Evolutionary conservation across 2,113 vertebrate species (phyloP), one percentile per base, ranked within the genome.

Genomic region (Fulica atra): DNA sequence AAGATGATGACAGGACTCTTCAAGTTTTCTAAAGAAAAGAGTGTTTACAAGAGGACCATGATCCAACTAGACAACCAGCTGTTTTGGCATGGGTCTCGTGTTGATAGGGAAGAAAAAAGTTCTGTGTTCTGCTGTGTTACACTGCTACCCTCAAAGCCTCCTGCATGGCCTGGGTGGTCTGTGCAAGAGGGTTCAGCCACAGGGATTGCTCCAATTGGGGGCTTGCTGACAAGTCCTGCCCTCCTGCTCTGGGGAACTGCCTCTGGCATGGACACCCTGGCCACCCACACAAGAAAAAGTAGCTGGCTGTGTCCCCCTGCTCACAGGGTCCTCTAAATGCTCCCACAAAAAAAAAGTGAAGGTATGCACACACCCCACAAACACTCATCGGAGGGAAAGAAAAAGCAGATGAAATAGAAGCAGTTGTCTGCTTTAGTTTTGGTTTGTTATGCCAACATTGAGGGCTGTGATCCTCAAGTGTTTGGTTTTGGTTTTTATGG

Each of bases 311-410:
- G 20, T 61, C 5, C 4, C 2, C 6, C 28, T 71, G 33, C 24
- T 86, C 68, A 56, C 29, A 60, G 23, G 8, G 31, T 3, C 21
- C 26, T 64, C 26, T 81, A 59, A 71, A 59, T 36, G 13, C 8
- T 46, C 24, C 3, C 12, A 7, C 11, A 10, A 1, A 1, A 50
- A 50, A 69, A 60, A 53, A 0, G 0, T 24, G 15, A 20, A 10
- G 7, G 5, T 7, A 6, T 31, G 31, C 26, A 53, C 16, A 17
- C 13, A 28, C 16, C 13, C 16, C 17, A 26, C 16, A 21, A 38
- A n/a, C 0, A 2, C 25, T 71, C 46, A n/a, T 17, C 40, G 31
- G 28, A 57, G 25, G 42, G 74, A 46, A 81, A 84, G n/a, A 59
- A 11, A 69, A 81, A 89, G 64, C 28, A 65, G 53, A 57, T n/a